phyloP scores from a whole-genome alignment of 2,797 vertebrate species.

The Oreonectes daqikongensis region DNA sequence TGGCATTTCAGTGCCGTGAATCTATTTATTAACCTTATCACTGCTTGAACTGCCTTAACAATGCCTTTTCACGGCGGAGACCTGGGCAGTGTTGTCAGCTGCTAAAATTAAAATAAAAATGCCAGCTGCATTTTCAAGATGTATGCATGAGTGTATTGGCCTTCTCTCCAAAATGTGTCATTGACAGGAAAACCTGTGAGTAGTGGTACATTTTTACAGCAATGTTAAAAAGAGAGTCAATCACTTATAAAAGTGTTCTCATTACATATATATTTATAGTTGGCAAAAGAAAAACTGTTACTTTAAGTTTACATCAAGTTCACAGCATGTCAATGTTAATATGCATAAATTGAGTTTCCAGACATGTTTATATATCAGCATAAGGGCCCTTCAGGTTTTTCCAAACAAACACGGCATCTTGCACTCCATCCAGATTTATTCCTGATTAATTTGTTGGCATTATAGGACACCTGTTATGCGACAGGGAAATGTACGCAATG shows the following conservation, averaged over 20 bases:
- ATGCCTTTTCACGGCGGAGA: constrained; percentile 44
- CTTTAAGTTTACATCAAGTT: not conserved
- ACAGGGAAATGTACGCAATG: constrained; percentile 44
- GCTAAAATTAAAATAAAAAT: constrained; percentile 50
- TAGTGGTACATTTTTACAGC: not conserved
- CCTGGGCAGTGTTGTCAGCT: constrained; percentile 33
- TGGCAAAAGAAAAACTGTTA: not conserved
- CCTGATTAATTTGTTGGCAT: constrained; percentile 33
- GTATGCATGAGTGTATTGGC: constrained; percentile 5
- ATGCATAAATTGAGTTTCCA: not conserved
- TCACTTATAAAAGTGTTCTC: not conserved
- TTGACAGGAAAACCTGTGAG: constrained; percentile 22
- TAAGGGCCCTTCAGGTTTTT: not conserved
- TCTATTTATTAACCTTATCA: constrained; percentile 77
- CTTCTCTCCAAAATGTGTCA: constrained; percentile 3
- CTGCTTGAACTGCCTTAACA: constrained; percentile 72
- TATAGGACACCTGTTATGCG: constrained; percentile 61
- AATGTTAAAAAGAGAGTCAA: not conserved
- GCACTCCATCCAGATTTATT: constrained; percentile 21
- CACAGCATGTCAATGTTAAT: not conserved
- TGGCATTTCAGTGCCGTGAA: constrained; percentile 68
- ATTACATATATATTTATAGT: not conserved
- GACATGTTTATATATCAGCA: constrained; percentile 2
- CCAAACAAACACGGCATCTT: constrained; percentile 3
- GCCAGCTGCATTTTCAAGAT: constrained; percentile 19